Evolutionary conservation across 1,140 invertebrate genomes (phyloP).

Genomic region (Rhopalosiphum padi): DNA sequence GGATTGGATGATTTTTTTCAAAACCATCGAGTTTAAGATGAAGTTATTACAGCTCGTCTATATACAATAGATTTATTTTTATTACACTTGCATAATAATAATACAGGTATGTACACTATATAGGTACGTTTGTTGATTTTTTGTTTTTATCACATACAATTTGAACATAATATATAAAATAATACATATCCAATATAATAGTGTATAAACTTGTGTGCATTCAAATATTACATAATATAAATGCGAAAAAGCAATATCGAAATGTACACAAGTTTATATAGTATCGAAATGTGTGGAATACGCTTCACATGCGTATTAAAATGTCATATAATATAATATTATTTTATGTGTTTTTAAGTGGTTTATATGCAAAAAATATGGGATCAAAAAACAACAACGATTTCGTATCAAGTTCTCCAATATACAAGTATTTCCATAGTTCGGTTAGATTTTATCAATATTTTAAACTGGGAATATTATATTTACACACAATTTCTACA

Average conservation of each 20-base stretch:
- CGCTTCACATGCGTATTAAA: neutral
- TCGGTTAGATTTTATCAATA: neutral
- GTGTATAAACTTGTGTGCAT: neutral
- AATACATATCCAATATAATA: neutral
- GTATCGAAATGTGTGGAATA: neutral
- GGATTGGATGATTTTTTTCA: neutral
- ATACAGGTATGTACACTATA: neutral
- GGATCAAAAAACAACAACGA: neutral
- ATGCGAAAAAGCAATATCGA: neutral
- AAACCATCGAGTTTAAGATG: neutral
- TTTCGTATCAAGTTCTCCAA: neutral
- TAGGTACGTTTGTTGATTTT: neutral
- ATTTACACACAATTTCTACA: neutral
- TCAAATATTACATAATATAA: neutral
- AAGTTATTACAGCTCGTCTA: neutral
- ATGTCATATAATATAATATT: neutral
- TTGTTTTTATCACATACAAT: neutral
- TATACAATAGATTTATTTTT: slow-evolving; percentile 20
- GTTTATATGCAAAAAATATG: neutral
- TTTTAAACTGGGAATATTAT: too few species aligned
- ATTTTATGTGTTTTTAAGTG: neutral
- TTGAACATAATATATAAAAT: neutral
- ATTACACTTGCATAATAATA: neutral
- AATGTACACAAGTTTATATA: too few species aligned
- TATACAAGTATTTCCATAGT: neutral